Percentiles rank a stretch among this genome's conserved stretches.
phyloP scores from a whole-genome alignment of 2,888 invertebrate genomes.

The Cetonia aurata region DNA sequence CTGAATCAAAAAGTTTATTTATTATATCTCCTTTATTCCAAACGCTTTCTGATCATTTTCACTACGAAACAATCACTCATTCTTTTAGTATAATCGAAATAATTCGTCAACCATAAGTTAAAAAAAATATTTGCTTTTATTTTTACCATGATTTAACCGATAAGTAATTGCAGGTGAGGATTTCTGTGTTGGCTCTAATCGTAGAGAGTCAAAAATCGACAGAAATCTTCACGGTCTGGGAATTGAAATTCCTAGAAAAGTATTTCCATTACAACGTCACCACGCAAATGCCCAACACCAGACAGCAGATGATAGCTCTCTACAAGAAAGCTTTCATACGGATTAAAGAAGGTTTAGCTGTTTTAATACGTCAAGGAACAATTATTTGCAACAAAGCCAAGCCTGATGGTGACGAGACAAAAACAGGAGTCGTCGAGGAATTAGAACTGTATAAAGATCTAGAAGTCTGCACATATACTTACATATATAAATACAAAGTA shows the following conservation, averaged over 20 bases:
- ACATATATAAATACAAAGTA: conserved; percentile 51
- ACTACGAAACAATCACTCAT: too few species aligned
- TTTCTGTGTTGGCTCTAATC: conserved; percentile 77
- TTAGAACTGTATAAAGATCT: conserved; percentile 39
- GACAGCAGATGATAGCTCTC: conserved; percentile 77
- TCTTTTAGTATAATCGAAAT: too few species aligned
- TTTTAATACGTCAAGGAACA: conserved; percentile 52
- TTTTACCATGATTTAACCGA: neutral
- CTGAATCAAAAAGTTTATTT: neutral
- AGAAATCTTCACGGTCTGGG: conserved; percentile 72
- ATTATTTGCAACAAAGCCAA: conserved; percentile 43
- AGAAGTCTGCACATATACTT: conserved; percentile 43
- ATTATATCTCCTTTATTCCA: too few species aligned
- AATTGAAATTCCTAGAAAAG: conserved; percentile 73
- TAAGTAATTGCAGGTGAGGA: conserved; percentile 70
- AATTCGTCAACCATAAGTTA: too few species aligned
- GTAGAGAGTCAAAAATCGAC: conserved; percentile 82
- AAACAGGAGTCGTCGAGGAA: conserved; percentile 11
- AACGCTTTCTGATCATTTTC: too few species aligned
- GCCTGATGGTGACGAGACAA: conserved; percentile 41
- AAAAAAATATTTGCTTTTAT: too few species aligned
- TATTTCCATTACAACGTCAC: conserved; percentile 79
- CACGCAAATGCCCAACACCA: conserved; percentile 75
- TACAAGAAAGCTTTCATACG: conserved; percentile 77
- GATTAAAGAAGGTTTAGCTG: conserved; percentile 67